Conservation (phyloP, 2,797 vertebrate species). For the Gallinago solitaria region DNA sequence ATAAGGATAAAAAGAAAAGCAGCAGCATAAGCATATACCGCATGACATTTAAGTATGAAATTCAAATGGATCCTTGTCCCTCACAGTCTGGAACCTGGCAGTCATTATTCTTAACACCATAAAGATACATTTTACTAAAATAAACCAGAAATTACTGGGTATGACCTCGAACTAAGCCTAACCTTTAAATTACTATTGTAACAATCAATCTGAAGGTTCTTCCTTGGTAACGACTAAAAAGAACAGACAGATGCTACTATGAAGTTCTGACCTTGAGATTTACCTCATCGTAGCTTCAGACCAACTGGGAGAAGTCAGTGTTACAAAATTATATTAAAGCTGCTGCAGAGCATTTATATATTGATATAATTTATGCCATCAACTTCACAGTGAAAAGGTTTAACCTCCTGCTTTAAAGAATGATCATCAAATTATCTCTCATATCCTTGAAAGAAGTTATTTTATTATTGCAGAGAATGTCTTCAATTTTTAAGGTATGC, state of each 20-base stretch:
- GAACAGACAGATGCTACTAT: not conserved
- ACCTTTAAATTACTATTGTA: not conserved
- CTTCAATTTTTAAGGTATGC: slow-evolving; percentile 33
- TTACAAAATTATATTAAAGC: not conserved
- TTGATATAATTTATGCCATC: slow-evolving; percentile 6
- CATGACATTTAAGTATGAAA: not conserved
- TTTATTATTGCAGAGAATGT: slow-evolving; percentile 14
- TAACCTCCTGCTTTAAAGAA: slow-evolving; percentile 28
- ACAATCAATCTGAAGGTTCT: not conserved
- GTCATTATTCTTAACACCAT: not conserved
- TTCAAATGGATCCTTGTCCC: not conserved
- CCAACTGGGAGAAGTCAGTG: not conserved
- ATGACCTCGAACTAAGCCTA: not conserved
- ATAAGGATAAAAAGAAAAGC: not conserved
- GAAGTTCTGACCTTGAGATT: slow-evolving; percentile 36
- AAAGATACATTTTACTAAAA: not conserved
- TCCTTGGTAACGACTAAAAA: not conserved
- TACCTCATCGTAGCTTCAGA: not conserved
- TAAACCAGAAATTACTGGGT: not conserved
- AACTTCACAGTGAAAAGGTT: slow-evolving; percentile 23
- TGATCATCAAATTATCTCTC: slow-evolving; percentile 6
- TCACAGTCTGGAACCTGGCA: not conserved
- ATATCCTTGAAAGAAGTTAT: slow-evolving; percentile 15
- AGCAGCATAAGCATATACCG: accelerated
- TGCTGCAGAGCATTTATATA: slow-evolving; percentile 8